Base-by-base conservation (phyloP, 2,113 vertebrate genomes). In the Mellivora capensis region DNA sequence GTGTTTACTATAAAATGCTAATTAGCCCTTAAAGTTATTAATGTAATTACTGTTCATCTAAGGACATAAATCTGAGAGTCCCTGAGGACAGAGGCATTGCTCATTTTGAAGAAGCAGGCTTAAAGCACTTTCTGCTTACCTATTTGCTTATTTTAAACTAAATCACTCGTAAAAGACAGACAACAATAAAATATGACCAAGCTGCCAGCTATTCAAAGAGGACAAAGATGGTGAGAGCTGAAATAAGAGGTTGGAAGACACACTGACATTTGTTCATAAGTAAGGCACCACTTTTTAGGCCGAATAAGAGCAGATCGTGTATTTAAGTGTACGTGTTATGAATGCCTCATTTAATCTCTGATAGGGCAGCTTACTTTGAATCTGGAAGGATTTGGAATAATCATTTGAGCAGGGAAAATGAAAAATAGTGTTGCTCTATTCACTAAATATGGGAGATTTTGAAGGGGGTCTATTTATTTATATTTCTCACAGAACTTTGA, bases 21-120 rank as follows among this genome's bases (percentile, higher is more conserved):
- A 10, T 64, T 96, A 93, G 94, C 52, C 87, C 23, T 88, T 97
- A 93, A 96, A 96, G 96, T 95, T 97, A 76, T 96, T 96, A 96
- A 7, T 90, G 79, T 88, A 97, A 94, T 94, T 97, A 6, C 79
- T 62, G 2, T 85, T 94, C 88, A 94, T 93, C 81, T 80, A 44
- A 92, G 62, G 87, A 95, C 94, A 97, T 96, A 44, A 74, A 97
- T 97, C 87, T 94, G 17, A 90, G 91, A 97, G 90, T n/a, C 74
- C 94, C 97, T 87, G 8, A 62, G 69, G 96, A 71, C 10, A 93
- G 1, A 72, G 81, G 81, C 12, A 89, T 37, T 74, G 89, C 81
- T 97, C 67, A 97, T 59, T 97, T 94, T 76, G 86, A 97, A 86
- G 79, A 86, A 74, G 44, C 34, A 57, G 29, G 29, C 29, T 96